Evolutionary conservation across 2,113 vertebrate genomes (phyloP).

Genomic region (Platichthys flesus): DNA sequence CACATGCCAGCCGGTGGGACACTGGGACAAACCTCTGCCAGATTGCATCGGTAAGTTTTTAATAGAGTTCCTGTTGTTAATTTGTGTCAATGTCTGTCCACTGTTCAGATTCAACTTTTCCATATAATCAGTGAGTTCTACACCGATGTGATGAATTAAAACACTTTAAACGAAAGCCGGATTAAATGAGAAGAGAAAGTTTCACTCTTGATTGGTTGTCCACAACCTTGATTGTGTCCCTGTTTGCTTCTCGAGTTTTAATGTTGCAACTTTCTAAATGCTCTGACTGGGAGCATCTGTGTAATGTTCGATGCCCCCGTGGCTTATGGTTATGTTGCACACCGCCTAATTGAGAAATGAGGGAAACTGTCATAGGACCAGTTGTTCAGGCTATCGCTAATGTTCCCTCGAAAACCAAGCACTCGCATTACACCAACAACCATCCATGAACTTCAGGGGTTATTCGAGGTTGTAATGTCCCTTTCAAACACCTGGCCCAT

Average conservation of each 20-base stretch:
- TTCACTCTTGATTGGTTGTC: conserved; percentile 12
- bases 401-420: conserved; percentile 22
- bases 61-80: conserved; percentile 21
- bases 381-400: conserved; percentile 46
- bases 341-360: conserved; percentile 41
- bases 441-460: conserved; percentile 34
- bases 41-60: conserved; percentile 93
- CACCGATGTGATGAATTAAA: background rate
- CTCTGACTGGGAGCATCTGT: conserved; percentile 45
- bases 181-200: conserved; percentile 9
- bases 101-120: background rate
- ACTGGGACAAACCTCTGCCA: conserved; percentile 97
- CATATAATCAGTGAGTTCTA: background rate
- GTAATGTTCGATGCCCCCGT: conserved; percentile 21
- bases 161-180: background rate
- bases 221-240: conserved; percentile 21
- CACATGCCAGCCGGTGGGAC: conserved; percentile 92
- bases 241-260: conserved; percentile 26
- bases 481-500: conserved; percentile 37
- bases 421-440: conserved; percentile 30
- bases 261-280: conserved; percentile 30
- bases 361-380: conserved; percentile 36
- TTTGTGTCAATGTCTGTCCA: background rate
- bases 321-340: conserved; percentile 37
- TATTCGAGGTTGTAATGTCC: conserved; percentile 40